Base-by-base conservation (phyloP, 2,797 vertebrate species). In the Clarias fuscus region DNA sequence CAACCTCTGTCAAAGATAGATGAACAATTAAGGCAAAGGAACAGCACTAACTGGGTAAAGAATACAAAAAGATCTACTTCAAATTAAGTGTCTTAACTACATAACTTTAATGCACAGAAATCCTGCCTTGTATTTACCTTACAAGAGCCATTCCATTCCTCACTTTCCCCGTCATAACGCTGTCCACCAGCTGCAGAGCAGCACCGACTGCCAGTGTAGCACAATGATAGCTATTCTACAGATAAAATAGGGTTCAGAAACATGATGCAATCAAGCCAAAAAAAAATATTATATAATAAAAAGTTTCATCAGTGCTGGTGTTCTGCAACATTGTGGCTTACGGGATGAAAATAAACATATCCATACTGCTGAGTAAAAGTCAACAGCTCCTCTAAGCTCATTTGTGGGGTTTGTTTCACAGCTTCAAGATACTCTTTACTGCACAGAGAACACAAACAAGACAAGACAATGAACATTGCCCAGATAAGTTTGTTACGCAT, bases 341-440 rank as follows among this genome's bases (percentile, higher is more conserved):
- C 98, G 89, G 96, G 97, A 86, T 99, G 98, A 92, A 99, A 99
- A 94, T 97, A 99, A 89, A 98, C 96, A 2, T 96, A 96, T 4
- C 95, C 95, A 4, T 94, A 99, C 83, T 96, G 95, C 87, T 89
- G 87, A 20, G 97, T 96, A 72, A 97, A 95, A 10, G 92, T 94
- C 91, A 89, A 94, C 72, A 99, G 93, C 62, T 97, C 96, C 77
- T 95, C 95, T 62, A 96, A 88, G 77, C 88, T 94, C 97, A 99
- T 96, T 84, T 93, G 88, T 33, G 96, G 94, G 0, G 98, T 99
- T 84, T 92, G 96, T 92, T 96, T 97, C 10, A 99, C 95, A 53
- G 95, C 93, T 85, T 97, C 96, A 89, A 99, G 93, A n/a, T 99
- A 98, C 82, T 98, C 97, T 0, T 92, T 91, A 89, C 98, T 99